Evolutionary conservation across 2,113 vertebrate genomes (phyloP).

Genomic region (Tapirus terrestris): DNA sequence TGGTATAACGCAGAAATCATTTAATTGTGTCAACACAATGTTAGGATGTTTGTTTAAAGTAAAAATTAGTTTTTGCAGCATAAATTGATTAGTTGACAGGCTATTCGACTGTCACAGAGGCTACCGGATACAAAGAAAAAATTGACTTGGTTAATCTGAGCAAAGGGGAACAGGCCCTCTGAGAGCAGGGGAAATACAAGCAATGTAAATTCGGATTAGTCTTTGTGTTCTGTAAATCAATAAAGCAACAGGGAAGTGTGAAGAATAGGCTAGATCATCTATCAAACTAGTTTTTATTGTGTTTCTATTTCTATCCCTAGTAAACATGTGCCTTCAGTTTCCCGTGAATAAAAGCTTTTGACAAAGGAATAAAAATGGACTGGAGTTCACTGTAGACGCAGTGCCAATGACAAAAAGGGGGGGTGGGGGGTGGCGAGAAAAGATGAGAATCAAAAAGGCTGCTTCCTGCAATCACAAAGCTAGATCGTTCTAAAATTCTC

Average conservation of each 20-base stretch:
- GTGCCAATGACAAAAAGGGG: conserved; percentile 62
- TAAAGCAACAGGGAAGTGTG: conserved; percentile 82
- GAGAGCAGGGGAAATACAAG: conserved; percentile 78
- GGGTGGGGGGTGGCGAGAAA: background rate
- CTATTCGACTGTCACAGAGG: conserved; percentile 76
- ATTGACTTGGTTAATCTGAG: conserved; percentile 80
- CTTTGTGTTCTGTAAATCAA: conserved; percentile 86
- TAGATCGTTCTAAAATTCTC: conserved; percentile 78
- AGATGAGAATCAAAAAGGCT: conserved; percentile 64
- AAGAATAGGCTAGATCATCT: conserved; percentile 78
- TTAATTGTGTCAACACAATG: conserved; percentile 87
- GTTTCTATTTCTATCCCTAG: conserved; percentile 76
- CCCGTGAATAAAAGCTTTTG: conserved; percentile 71
- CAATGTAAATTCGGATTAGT: conserved; percentile 84
- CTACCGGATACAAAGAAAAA: conserved; percentile 79
- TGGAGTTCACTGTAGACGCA: conserved; percentile 59
- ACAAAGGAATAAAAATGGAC: conserved; percentile 80
- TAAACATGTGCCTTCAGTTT: conserved; percentile 78
- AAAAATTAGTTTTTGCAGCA: conserved; percentile 83
- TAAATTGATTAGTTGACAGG: conserved; percentile 83
- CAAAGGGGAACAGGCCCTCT: conserved; percentile 74
- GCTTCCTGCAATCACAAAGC: conserved; percentile 77
- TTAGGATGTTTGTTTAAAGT: conserved; percentile 85
- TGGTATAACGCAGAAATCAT: conserved; percentile 81
- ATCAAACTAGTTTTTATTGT: conserved; percentile 81